Percentiles rank a stretch among this genome's conserved stretches.
phyloP scores from a whole-genome alignment of 2,113 vertebrate species.

The Gavia stellata region DNA sequence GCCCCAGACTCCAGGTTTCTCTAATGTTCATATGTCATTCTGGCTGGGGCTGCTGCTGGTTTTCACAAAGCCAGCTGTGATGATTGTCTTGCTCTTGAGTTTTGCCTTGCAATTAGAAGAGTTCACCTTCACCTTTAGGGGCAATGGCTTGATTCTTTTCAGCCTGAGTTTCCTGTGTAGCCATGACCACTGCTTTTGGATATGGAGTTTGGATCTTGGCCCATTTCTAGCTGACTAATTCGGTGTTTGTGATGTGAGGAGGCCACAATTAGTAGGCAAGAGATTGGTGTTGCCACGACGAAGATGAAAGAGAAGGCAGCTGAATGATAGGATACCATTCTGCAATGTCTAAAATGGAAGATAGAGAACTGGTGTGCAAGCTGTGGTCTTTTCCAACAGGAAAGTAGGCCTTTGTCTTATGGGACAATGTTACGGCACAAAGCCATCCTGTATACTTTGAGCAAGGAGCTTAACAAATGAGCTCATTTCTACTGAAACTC shows the following conservation, averaged over 20 bases:
- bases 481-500: constrained; percentile 48
- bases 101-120: neutral
- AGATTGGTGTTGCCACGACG: neutral
- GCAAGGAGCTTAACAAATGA: constrained; percentile 21
- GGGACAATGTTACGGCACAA: neutral
- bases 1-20: neutral
- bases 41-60: neutral
- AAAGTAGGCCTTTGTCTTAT: neutral
- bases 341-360: neutral
- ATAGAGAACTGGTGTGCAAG: neutral
- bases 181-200: neutral
- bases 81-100: neutral
- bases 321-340: neutral
- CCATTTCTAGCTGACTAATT: neutral
- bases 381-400: neutral
- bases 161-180: neutral
- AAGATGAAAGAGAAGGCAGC: neutral
- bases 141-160: neutral
- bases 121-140: neutral
- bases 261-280: neutral
- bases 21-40: neutral
- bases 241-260: neutral
- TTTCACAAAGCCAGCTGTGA: neutral
- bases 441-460: neutral
- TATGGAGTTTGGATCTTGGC: neutral